These are phyloP conservation scores for Clanis bilineata DNA, from an alignment of 2,888 invertebrate species.

Conservation along the genomic window DNA sequence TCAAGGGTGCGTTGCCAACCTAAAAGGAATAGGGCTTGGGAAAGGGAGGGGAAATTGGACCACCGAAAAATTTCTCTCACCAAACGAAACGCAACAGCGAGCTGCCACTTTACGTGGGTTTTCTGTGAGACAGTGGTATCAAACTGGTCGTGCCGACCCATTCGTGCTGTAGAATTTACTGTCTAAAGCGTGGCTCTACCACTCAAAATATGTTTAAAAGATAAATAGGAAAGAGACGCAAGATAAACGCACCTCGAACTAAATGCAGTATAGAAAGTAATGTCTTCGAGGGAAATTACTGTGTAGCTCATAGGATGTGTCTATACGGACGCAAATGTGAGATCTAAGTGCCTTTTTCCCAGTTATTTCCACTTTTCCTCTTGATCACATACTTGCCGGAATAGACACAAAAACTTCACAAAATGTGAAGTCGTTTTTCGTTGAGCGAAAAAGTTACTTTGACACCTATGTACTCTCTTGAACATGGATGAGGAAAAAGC, in stretches of 20 bases:
- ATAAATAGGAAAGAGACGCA: neutral
- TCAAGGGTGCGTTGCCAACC: no score
- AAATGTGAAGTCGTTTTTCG: conserved; percentile 24
- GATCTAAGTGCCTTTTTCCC: conserved; percentile 71
- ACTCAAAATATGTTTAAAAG: no score
- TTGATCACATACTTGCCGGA: conserved; percentile 40
- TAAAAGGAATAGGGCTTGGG: no score
- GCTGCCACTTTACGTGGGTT: no score
- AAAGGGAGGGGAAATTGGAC: no score
- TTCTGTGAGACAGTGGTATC: no score
- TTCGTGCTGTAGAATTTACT: no score
- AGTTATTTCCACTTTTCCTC: conserved; percentile 66
- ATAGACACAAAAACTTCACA: conserved; percentile 45
- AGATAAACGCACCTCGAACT: conserved; percentile 24
- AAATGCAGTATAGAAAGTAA: conserved; percentile 62
- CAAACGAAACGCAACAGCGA: no score
- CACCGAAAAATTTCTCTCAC: no score
- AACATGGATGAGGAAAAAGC: neutral
- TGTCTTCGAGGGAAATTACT: conserved; percentile 63
- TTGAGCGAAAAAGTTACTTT: conserved; percentile 9
- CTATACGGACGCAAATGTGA: conserved; percentile 53
- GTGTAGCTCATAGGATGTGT: conserved; percentile 47
- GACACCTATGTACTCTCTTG: neutral
- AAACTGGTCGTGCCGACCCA: no score
- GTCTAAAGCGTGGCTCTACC: no score